Evolutionary conservation across 2,888 invertebrate genomes (phyloP), one percentile per base, ranked within the genome.

Genomic region (Luperina testacea): DNA sequence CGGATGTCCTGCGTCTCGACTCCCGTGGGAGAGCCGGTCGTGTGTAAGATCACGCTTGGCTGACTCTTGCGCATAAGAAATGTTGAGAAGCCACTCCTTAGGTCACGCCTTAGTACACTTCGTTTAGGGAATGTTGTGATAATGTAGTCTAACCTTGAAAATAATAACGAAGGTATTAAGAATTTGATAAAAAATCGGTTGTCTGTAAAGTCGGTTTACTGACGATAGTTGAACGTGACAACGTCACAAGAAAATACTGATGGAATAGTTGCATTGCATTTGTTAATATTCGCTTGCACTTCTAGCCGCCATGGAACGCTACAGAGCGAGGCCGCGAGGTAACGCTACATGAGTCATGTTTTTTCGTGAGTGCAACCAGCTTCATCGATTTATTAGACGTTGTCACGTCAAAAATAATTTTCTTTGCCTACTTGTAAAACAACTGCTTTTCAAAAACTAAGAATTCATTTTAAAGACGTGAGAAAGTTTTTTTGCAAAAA

Each of bases 11-110:
- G 85, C 82, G 77, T 82, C 88, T 38, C 15, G 80, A 75, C 57
- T 80, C 80, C 89, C 93, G 92, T 94, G 94, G 93, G 94, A 94
- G 92, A 90, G 88, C 76, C 89, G 88, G 83, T 90, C 89, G 89
- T 82, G 84, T 90, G 92, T 89, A 92, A 91, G 91, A 87, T 86
- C 87, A 91, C 91, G 92, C 89, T 64, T 81, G 88, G 90, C 45
- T 86, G 90, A 72, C 68, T 84, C 73, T 80, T 48, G 78, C 61
- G 38, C 87, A 80, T 78, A 86, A 86, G 83, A 73, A 85, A 83
- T 83, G 80, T 72, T 86, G 83, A 70, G 83, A 86, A 87, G 83
- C 83, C 86, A 68, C 87, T 83, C 85, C 89, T 85, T 68, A 20
- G 57, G 84, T 51, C 61, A 83, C 65, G 77, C 73, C 69, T 45